Evolutionary conservation across 2,113 vertebrate species (phyloP).

Genomic region (Pituophis catenifer): DNA sequence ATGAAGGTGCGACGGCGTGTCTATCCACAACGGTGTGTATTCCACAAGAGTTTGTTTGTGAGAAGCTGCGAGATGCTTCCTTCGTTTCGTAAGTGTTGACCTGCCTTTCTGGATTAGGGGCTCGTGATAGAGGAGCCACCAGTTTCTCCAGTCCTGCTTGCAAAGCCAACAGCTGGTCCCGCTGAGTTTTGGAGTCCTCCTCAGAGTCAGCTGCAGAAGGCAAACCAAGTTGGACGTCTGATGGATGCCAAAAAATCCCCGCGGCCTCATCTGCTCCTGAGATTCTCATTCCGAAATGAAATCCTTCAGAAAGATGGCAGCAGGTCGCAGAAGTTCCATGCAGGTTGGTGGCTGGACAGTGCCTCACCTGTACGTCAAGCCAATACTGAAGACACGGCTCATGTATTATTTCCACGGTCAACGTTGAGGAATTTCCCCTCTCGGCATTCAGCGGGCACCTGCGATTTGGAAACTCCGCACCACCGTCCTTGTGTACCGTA

Average conservation of each 20-base stretch:
- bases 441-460: neutral
- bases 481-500: neutral
- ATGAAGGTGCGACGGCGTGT: accelerated
- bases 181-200: constrained; percentile 18
- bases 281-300: neutral
- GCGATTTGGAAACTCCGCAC: neutral
- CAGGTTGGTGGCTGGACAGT: neutral
- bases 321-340: neutral
- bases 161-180: constrained; percentile 35
- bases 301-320: neutral
- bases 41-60: neutral
- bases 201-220: neutral
- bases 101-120: constrained; percentile 49
- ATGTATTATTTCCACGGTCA: neutral
- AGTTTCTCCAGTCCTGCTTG: constrained; percentile 38
- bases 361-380: neutral
- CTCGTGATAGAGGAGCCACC: neutral
- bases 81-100: constrained; percentile 39
- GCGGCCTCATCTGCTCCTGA: neutral
- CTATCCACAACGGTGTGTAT: neutral
- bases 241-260: neutral
- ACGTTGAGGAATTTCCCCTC: neutral
- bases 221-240: no score
- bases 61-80: neutral
- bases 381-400: constrained; percentile 20